phyloP scores from a whole-genome alignment of 2,888 invertebrate species.

The Drosophila prolongata region DNA sequence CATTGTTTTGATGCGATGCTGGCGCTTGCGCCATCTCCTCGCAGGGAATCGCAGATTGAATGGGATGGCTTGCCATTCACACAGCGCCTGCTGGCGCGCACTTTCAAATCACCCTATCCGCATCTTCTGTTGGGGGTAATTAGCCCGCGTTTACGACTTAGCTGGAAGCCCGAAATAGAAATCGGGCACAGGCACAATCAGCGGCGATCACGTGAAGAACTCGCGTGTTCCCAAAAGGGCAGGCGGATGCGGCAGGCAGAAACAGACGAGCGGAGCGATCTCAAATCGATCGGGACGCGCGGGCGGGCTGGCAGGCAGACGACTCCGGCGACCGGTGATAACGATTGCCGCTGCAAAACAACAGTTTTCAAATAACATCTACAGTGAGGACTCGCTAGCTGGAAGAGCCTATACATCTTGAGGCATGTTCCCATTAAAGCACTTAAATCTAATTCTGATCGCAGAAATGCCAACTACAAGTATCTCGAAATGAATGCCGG shows the following conservation, averaged over 20 bases:
- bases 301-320: conserved; percentile 25
- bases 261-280: conserved; percentile 8
- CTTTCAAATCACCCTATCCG: conserved; percentile 24
- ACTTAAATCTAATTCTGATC: no score
- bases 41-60: conserved; percentile 27
- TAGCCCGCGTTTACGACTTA: conserved; percentile 57
- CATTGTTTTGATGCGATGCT: conserved; percentile 65
- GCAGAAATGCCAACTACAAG: no score
- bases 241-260: conserved; percentile 29
- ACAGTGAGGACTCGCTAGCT: conserved; percentile 18
- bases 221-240: conserved; percentile 22
- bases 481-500: no score
- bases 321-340: conserved; percentile 25
- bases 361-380: conserved; percentile 32
- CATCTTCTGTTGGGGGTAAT: conserved; percentile 22
- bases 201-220: conserved; percentile 33
- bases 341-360: conserved; percentile 31
- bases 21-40: conserved; percentile 55
- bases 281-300: conserved; percentile 3
- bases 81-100: conserved; percentile 23
- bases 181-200: conserved; percentile 16
- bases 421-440: no score
- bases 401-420: no score
- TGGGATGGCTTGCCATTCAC: conserved; percentile 43
- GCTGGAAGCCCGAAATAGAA: conserved; percentile 43